Evolutionary conservation across 2,888 invertebrate genomes (phyloP).

Genomic region (Agonopterix subpropinquella): DNA sequence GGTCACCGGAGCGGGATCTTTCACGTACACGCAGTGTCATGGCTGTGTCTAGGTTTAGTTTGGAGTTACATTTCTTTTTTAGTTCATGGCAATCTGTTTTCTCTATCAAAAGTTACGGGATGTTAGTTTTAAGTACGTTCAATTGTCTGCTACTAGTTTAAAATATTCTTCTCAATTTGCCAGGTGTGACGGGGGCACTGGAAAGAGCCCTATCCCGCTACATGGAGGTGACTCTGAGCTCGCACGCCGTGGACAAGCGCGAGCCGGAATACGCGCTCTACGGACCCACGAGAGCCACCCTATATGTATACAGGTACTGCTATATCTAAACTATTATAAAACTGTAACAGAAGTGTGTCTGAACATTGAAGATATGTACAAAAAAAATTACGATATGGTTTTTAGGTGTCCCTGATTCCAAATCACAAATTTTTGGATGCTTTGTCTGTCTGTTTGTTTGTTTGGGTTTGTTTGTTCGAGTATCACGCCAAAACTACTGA

Average conservation of each 20-base stretch:
- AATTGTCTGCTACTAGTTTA: background rate
- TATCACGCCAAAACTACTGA: too few relatives aligned
- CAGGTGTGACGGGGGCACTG: background rate
- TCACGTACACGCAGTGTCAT: too few relatives aligned
- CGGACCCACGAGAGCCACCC: slow-evolving; percentile 83
- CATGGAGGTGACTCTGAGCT: slow-evolving; percentile 83
- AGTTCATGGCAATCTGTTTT: background rate
- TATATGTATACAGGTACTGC: slow-evolving; percentile 90
- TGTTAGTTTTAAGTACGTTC: background rate
- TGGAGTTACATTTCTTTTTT: too few relatives aligned
- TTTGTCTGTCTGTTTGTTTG: too few relatives aligned
- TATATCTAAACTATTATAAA: background rate
- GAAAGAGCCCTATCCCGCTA: slow-evolving; percentile 83
- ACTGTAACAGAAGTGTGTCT: too few relatives aligned
- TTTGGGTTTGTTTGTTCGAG: too few relatives aligned
- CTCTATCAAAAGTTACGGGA: background rate
- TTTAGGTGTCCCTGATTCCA: too few relatives aligned
- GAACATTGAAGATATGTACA: too few relatives aligned
- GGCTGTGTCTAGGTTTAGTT: too few relatives aligned
- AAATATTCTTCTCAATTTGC: background rate
- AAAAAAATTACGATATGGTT: too few relatives aligned
- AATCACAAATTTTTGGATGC: too few relatives aligned
- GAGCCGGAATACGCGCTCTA: slow-evolving; percentile 97
- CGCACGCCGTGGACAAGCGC: slow-evolving; percentile 85
- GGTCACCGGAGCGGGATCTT: too few relatives aligned